phyloP scores from a whole-genome alignment of 2,797 vertebrate genomes.

The Semaprochilodus insignis region DNA sequence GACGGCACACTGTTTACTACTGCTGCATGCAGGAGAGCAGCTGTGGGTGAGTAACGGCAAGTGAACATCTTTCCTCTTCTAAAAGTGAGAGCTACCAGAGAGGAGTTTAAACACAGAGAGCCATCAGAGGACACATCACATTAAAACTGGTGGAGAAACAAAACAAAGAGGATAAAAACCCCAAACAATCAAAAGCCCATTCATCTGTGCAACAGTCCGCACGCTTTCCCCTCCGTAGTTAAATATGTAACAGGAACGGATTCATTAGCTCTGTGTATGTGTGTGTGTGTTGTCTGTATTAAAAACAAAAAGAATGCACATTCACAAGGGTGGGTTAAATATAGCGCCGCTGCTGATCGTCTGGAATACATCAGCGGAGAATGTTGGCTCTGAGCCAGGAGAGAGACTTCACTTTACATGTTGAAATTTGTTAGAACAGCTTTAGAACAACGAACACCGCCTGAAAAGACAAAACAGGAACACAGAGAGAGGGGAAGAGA shows the following conservation, averaged over 20 bases:
- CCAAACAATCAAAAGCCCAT: too few relatives aligned
- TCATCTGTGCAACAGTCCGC: neutral
- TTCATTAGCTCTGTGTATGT: neutral
- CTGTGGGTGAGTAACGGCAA: neutral
- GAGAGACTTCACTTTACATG: constrained; percentile 49
- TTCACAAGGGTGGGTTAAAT: constrained; percentile 33
- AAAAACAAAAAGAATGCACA: neutral
- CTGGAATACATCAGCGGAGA: constrained; percentile 57
- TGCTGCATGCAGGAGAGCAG: neutral
- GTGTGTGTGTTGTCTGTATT: neutral
- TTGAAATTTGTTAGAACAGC: constrained; percentile 58
- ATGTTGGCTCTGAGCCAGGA: constrained; percentile 50
- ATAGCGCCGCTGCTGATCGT: constrained; percentile 44
- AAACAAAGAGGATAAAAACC: neutral
- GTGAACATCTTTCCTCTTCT: neutral
- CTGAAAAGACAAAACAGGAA: constrained; percentile 16
- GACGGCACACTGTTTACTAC: neutral
- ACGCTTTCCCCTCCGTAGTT: neutral
- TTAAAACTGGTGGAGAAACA: neutral
- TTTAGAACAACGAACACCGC: constrained; percentile 34
- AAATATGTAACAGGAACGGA: neutral
- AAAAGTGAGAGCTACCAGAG: neutral
- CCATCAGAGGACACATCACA: neutral
- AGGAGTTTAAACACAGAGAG: neutral
- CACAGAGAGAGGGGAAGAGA: too few relatives aligned